Conservation (phyloP, 2,113 vertebrate genomes). For the Burhinus bistriatus region DNA sequence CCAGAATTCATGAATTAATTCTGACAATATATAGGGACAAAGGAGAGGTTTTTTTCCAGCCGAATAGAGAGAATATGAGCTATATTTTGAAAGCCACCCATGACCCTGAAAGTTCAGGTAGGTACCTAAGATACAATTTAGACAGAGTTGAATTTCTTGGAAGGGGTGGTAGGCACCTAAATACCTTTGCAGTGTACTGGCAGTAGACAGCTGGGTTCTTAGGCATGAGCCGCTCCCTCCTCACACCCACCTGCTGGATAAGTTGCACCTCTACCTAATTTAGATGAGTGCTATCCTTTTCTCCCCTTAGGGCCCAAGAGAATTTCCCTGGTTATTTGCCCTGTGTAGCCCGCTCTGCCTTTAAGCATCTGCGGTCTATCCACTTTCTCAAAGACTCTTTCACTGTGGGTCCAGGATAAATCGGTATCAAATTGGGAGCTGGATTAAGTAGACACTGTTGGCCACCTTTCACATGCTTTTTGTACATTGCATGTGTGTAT, state of each 20-base stretch:
- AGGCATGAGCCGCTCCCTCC: background rate
- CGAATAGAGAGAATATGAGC: background rate
- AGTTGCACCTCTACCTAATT: conserved; percentile 32
- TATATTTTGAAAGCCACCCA: background rate
- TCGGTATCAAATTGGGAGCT: background rate
- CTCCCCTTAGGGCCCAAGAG: background rate
- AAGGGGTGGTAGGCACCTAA: background rate
- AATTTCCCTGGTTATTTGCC: conserved; percentile 21
- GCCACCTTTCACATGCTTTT: background rate
- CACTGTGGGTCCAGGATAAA: background rate
- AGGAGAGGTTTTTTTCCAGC: background rate
- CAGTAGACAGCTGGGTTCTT: background rate
- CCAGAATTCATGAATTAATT: background rate
- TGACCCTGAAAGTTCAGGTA: background rate
- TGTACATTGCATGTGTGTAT: background rate
- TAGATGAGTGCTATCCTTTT: background rate
- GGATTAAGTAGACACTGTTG: background rate
- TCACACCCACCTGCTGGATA: conserved; percentile 7
- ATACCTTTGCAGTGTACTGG: conserved; percentile 2
- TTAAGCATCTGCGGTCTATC: background rate
- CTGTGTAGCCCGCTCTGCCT: background rate
- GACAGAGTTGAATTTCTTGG: background rate
- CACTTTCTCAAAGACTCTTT: background rate
- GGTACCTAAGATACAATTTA: background rate
- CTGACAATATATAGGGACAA: background rate